Percentiles rank a stretch among this genome's conserved stretches.
Evolutionary conservation across 2,113 vertebrate genomes (phyloP).

Genomic region (Tachycineta bicolor): DNA sequence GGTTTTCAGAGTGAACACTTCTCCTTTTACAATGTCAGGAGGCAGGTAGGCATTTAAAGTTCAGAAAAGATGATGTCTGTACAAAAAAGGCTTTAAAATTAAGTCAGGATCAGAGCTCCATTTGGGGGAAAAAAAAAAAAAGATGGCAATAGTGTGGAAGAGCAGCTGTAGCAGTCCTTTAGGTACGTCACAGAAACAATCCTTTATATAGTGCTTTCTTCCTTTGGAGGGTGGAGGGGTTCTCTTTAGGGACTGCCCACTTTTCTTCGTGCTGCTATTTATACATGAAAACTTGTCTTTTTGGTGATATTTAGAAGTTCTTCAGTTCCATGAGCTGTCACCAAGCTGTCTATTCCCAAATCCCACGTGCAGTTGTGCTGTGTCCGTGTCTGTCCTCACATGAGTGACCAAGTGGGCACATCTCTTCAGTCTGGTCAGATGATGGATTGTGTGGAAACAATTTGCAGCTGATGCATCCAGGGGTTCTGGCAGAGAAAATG

Average conservation of each 20-base stretch:
- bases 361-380: accelerated
- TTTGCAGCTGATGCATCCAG: not conserved
- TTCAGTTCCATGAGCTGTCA: not conserved
- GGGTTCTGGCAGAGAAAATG: not conserved
- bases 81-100: not conserved
- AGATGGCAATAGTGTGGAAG: not conserved
- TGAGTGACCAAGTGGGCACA: not conserved
- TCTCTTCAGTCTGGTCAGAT: not conserved
- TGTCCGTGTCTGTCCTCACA: not conserved
- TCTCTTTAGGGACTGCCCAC: slow-evolving; percentile 20
- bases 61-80: not conserved
- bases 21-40: not conserved
- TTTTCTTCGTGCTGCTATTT: not conserved
- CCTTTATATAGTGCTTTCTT: not conserved
- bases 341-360: not conserved
- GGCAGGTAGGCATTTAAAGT: not conserved
- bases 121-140: not conserved
- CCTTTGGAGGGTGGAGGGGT: not conserved
- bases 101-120: not conserved
- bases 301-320: not conserved
- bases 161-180: not conserved
- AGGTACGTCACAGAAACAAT: not conserved
- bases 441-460: not conserved
- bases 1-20: not conserved
- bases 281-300: not conserved